Evolutionary conservation across 2,113 vertebrate genomes (phyloP).

Genomic region (Falco punctatus): DNA sequence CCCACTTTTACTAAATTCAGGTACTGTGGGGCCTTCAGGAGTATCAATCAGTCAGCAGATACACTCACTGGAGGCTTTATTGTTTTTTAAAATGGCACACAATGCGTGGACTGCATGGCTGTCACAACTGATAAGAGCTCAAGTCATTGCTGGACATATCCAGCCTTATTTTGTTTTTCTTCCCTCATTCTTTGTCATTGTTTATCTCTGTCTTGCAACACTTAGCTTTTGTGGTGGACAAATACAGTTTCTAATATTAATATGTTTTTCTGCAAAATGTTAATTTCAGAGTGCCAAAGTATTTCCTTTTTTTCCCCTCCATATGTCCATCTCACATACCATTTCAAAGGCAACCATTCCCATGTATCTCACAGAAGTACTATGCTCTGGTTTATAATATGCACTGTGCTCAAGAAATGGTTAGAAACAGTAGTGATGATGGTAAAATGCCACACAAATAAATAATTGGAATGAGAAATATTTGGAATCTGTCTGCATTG

Average conservation of each 20-base stretch:
- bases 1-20: not conserved
- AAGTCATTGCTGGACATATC: not conserved
- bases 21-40: not conserved
- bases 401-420: not conserved
- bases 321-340: not conserved
- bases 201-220: conserved; percentile 47
- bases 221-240: not conserved
- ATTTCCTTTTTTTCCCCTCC: not conserved
- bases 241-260: not conserved
- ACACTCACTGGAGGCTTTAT: not conserved
- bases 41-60: conserved; percentile 1
- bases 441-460: not conserved
- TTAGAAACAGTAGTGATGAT: not conserved
- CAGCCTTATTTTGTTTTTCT: not conserved
- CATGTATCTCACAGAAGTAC: not conserved
- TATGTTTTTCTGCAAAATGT: not conserved
- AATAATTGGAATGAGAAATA: not conserved
- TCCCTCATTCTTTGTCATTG: not conserved
- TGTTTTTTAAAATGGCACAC: not conserved
- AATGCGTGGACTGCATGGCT: not conserved
- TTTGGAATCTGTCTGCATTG: not conserved
- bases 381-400: not conserved
- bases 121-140: conserved; percentile 29
- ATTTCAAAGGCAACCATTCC: not conserved
- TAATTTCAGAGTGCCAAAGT: not conserved